Evolutionary conservation across 2,888 invertebrate genomes (phyloP).

Genomic region (Entomobrya proxima): DNA sequence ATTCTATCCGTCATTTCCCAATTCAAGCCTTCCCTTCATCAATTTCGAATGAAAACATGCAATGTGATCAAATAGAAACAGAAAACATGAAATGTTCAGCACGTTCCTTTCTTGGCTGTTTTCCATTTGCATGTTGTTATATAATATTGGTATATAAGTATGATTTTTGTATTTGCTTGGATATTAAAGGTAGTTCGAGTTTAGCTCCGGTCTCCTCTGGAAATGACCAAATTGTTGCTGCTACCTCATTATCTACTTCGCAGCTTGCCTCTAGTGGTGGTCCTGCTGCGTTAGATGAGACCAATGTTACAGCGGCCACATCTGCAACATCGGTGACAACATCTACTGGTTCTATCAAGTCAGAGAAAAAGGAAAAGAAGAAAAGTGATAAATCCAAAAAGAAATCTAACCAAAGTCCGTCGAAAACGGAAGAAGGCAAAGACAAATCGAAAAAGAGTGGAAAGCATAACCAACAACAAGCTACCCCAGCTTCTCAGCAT

Average conservation of each 20-base stretch:
- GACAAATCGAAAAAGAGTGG: slow-evolving; percentile 57
- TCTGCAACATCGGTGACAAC: slow-evolving; percentile 20
- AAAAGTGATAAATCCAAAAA: slow-evolving; percentile 61
- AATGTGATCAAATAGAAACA: not conserved
- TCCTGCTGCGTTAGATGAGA: slow-evolving; percentile 52
- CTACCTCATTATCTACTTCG: slow-evolving; percentile 63
- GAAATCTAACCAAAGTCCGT: slow-evolving; percentile 49
- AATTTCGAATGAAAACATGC: not conserved
- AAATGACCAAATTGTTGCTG: slow-evolving; percentile 55
- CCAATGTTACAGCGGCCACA: slow-evolving; percentile 2
- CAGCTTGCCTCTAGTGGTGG: slow-evolving; percentile 62
- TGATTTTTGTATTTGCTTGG: not conserved
- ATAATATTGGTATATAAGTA: not conserved
- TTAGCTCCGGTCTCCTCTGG: slow-evolving; percentile 46
- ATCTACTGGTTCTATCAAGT: slow-evolving; percentile 8
- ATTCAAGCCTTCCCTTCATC: slow-evolving; percentile 17
- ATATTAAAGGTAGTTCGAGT: slow-evolving; percentile 59
- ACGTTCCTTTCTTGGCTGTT: not conserved
- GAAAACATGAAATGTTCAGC: not conserved
- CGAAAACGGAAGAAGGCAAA: slow-evolving; percentile 47
- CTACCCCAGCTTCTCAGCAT: slow-evolving; percentile 3
- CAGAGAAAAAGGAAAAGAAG: slow-evolving; percentile 64
- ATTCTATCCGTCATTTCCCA: slow-evolving; percentile 31
- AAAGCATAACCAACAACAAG: slow-evolving; percentile 47
- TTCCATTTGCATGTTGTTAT: not conserved